Percentiles rank a stretch among this genome's conserved stretches.
Evolutionary conservation across 2,888 invertebrate species (phyloP).

Genomic region (Plebejus argus): DNA sequence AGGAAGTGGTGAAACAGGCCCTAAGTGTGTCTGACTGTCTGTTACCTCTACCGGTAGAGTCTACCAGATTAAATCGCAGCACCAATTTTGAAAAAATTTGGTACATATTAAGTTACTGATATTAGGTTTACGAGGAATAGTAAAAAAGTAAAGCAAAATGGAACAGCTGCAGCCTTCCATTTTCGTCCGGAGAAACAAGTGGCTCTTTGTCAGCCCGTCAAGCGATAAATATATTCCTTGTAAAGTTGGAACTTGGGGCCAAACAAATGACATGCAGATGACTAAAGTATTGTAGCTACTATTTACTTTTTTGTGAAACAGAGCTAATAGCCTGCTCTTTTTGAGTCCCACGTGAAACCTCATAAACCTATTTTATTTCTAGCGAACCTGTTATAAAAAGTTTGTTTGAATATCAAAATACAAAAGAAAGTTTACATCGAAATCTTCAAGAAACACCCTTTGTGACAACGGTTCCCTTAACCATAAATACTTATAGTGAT

Average conservation of each 20-base stretch:
- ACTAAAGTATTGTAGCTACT: neutral
- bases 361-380: neutral
- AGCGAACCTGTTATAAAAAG: neutral
- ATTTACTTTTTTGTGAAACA: neutral
- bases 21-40: neutral
- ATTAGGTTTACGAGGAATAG: neutral
- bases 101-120: neutral
- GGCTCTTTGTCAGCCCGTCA: neutral
- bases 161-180: neutral
- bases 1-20: too few species aligned
- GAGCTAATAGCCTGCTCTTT: neutral
- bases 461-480: constrained; percentile 24
- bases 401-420: constrained; percentile 29
- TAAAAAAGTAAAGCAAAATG: neutral
- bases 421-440: constrained; percentile 28
- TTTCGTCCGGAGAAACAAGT: neutral
- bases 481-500: constrained; percentile 33
- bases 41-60: too few species aligned
- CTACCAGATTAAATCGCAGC: neutral
- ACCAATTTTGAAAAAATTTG: neutral
- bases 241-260: neutral
- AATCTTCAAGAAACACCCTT: constrained; percentile 23
- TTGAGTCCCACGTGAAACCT: neutral
- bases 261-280: neutral
- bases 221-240: constrained; percentile 1